These are phyloP conservation scores for Drosophila setifemur DNA, from an alignment of 1,140 invertebrate genomes.

Conservation along the genomic window DNA sequence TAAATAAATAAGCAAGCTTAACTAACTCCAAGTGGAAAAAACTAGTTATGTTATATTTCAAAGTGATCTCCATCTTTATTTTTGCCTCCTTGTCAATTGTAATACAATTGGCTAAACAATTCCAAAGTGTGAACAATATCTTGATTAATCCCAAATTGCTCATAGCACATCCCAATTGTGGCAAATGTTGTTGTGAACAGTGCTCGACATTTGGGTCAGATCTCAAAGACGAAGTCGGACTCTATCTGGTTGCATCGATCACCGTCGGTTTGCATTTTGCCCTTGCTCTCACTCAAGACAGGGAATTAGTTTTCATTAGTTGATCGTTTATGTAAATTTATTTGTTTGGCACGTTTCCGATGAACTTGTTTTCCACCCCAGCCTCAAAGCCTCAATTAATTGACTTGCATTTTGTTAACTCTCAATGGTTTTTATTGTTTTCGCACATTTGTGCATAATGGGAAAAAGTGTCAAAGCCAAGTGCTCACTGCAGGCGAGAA, in stretches of 20 bases:
- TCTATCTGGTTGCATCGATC: slow-evolving; percentile 50
- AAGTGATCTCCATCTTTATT: slow-evolving; percentile 1
- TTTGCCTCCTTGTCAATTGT: slow-evolving; percentile 28
- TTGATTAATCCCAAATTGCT: slow-evolving; percentile 40
- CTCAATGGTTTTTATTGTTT: slow-evolving; percentile 3
- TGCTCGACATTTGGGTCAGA: slow-evolving; percentile 41
- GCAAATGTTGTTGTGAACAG: slow-evolving; percentile 12
- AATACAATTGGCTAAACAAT: slow-evolving; percentile 38
- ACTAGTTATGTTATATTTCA: not conserved
- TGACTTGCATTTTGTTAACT: slow-evolving; percentile 50
- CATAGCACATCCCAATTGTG: slow-evolving; percentile 37
- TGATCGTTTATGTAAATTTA: slow-evolving; percentile 64
- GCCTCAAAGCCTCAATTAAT: slow-evolving; percentile 52
- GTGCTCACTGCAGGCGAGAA: slow-evolving; percentile 29
- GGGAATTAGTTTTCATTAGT: slow-evolving; percentile 56
- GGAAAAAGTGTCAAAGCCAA: slow-evolving; percentile 39
- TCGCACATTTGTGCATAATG: slow-evolving; percentile 21
- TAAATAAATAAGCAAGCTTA: no score
- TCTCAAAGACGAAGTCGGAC: slow-evolving; percentile 5
- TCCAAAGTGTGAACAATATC: slow-evolving; percentile 30
- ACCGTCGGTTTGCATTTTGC: slow-evolving; percentile 1
- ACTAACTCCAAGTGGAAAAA: no score
- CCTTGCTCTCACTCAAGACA: slow-evolving; percentile 39
- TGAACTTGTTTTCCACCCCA: slow-evolving; percentile 2
- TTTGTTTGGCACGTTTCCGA: slow-evolving; percentile 52